Evolutionary conservation across 2,888 invertebrate genomes (phyloP).

Genomic region (Nematopogon swammerdamellus): DNA sequence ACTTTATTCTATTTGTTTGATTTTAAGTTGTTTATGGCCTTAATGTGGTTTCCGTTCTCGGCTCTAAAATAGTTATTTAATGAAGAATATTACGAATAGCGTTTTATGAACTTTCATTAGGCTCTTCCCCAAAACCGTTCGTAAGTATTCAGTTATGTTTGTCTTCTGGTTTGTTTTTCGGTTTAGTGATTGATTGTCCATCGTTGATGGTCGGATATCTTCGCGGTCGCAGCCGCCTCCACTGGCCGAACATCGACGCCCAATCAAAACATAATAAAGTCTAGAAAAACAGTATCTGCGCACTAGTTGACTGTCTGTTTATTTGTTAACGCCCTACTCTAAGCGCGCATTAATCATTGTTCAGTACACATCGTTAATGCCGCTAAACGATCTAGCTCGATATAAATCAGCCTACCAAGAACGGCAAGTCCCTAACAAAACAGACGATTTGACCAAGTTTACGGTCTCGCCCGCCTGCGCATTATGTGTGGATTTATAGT

Average conservation of each 20-base stretch:
- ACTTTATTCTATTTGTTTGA: too few relatives aligned
- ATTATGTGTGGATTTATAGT: not conserved
- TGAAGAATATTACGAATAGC: too few relatives aligned
- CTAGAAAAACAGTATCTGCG: not conserved
- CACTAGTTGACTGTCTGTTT: not conserved
- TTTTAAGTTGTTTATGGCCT: too few relatives aligned
- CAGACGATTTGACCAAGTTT: not conserved
- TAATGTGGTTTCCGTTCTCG: too few relatives aligned
- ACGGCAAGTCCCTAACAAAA: not conserved
- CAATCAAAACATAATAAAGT: not conserved
- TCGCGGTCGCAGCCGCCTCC: too few relatives aligned
- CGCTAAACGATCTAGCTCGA: not conserved
- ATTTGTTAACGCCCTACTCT: not conserved
- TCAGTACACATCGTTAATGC: not conserved
- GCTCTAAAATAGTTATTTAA: too few relatives aligned
- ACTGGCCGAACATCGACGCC: not conserved
- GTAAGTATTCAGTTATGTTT: too few relatives aligned
- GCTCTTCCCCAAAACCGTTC: too few relatives aligned
- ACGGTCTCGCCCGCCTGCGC: not conserved
- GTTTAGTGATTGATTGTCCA: too few relatives aligned
- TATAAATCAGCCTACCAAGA: not conserved
- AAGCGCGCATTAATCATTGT: not conserved
- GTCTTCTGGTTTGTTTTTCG: too few relatives aligned
- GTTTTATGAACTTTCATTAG: too few relatives aligned
- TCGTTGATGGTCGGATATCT: too few relatives aligned